Base-by-base conservation (phyloP, 2,797 vertebrate genomes). In the Agapornis canus region DNA sequence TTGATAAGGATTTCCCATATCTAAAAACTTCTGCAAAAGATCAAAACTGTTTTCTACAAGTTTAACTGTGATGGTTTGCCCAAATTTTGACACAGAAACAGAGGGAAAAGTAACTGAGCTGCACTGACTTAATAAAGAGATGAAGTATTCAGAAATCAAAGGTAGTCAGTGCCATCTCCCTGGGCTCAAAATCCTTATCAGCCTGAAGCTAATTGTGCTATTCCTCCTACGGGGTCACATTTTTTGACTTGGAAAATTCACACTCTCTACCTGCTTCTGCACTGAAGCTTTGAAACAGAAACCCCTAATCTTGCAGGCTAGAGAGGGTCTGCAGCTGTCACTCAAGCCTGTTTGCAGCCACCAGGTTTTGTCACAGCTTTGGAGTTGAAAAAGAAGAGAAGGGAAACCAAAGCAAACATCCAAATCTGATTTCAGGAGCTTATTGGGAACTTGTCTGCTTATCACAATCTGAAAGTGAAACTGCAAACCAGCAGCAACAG, bases 121-220 rank as follows among this genome's bases (percentile, higher is more conserved):
- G 32, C 23, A 23, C 42, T 91, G 70, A 91, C 51, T 84, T 90
- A 90, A 91, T 89, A 81, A n/a, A 40, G 31, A 63, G 76, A 75
- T 84, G 43, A 86, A 91, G 66, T 72, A 92, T 92, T 95, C 77
- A 79, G 63, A 94, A 96, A 86, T 80, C 47, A 90, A 92, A 90
- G 70, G 82, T 88, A 86, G 70, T 63, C 47, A 84, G 54, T 90
- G 47, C 63, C 72, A 48, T 86, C 47, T 91, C 89, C 83, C 63
- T 71, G 54, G 61, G 59, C 73, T 87, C 78, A 68, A 89, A 94
- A 85, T 61, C 4, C 0, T 73, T 70, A 73, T 77, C 81, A 92
- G 43, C 43, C 90, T 78, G 61, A 94, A 92, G 83, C 31, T 81
- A 91, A 91, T 82, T 95, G 49, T 94, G 70, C 42, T 90, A n/a